Percentiles rank a stretch among this genome's conserved stretches.
phyloP scores from a whole-genome alignment of 2,113 vertebrate genomes.

The Rhinopomastus cyanomelas region DNA sequence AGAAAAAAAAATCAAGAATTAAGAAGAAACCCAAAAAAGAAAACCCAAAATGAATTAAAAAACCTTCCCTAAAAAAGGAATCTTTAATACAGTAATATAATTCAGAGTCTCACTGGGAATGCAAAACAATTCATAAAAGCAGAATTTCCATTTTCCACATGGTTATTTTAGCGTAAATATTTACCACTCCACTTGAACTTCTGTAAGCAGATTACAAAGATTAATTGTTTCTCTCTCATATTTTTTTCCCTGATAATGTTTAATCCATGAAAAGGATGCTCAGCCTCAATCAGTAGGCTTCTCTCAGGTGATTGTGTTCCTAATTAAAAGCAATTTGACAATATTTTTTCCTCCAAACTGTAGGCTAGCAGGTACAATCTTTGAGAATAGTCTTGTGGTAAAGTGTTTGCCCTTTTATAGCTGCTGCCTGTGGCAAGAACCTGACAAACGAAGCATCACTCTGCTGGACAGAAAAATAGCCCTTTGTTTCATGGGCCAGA shows the following conservation, averaged over 20 bases:
- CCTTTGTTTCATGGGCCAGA: not conserved
- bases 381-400: rapidly evolving
- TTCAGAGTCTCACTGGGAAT: not conserved
- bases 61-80: not conserved
- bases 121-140: not conserved
- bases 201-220: not conserved
- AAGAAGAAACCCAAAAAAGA: not conserved
- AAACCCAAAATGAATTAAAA: not conserved
- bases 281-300: not conserved
- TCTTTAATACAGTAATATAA: not conserved
- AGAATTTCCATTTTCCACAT: not conserved
- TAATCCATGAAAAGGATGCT: not conserved
- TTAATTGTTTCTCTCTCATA: not conserved
- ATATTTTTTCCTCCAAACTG: not conserved
- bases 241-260: not conserved
- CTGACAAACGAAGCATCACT: not conserved
- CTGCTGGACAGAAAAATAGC: not conserved
- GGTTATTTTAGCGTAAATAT: not conserved
- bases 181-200: not conserved
- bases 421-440: not conserved
- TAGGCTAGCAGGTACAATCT: not conserved
- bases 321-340: not conserved
- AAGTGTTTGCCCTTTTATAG: not conserved
- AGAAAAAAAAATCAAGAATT: not conserved
- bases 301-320: not conserved